Evolutionary conservation across 2,888 invertebrate genomes (phyloP), one percentile per base, ranked within the genome.

Genomic region (Rambutsinella grinnellia): DNA sequence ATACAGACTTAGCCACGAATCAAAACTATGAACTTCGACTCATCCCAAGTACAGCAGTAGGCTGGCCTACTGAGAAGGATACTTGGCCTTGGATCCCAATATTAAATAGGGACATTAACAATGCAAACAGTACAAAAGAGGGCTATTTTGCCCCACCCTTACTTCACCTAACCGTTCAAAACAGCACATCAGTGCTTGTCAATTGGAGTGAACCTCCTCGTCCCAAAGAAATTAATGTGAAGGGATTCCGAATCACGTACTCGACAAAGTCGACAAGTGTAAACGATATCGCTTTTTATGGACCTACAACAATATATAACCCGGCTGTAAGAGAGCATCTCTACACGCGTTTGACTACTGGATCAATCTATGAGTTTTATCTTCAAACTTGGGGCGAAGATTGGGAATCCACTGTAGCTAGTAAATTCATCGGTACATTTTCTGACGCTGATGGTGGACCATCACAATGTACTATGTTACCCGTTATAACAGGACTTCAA

Each of bases 171-270:
- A 79, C 78, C 27, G 76, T 77, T 58, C 56, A 79, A 24, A 81
- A 81, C 65, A 70, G 79, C 13, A 69, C 81, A 15, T 76, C 79
- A 13, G 76, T 79, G 17, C 74, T 79, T 28, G 81, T 79, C 5
- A 76, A 79, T 56, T 81, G 80, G 80, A 77, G 75, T 71, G 81
- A 81, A 47, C 76, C 77, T 23, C 71, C 72, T 6, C 56, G 70
- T 27, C 70, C 71, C 21, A 66, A 60, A 24, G 76, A 80, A 51
- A 75, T 79, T 24, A 74, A 71, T 24, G 67, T 79, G 15, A 82
- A 82, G 28, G 82, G 82, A 46, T 81, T 78, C 63, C 78, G 82
- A 24, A 62, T 82, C 49, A 77, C 79, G 6, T 81, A 80, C 66
- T 80, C 81, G 47, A 81, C 79, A 2, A 76, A 71, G 67, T 69